A percentile compares a stretch with the other conserved stretches of the same genome.
Evolutionary conservation across 2,888 invertebrate species (phyloP).

Genomic region (Mesoligia furuncula): DNA sequence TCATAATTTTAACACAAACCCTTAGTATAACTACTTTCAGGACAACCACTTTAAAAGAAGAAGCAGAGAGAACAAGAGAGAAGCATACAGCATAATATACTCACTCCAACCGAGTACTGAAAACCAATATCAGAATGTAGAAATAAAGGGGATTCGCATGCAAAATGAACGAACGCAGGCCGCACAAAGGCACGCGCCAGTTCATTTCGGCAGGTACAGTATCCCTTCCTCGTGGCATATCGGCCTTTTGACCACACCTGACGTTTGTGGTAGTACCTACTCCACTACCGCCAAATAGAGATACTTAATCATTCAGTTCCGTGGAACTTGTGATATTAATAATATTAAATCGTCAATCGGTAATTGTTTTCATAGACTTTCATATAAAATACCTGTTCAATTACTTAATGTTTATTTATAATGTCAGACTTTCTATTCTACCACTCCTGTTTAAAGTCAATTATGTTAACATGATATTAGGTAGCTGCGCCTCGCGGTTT

Average conservation of each 20-base stretch:
- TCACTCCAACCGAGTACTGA: not conserved
- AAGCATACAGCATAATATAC: not conserved
- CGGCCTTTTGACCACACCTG: conserved; percentile 11
- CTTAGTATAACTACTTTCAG: no score
- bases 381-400: not conserved
- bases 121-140: conserved; percentile 23
- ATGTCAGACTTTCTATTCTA: no score
- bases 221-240: not conserved
- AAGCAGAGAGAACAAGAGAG: not conserved
- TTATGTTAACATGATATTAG: not conserved
- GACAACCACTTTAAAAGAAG: not conserved
- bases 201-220: conserved; percentile 20
- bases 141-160: conserved; percentile 3
- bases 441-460: not conserved
- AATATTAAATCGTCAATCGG: not conserved
- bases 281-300: no score
- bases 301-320: no score
- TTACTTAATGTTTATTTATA: not conserved
- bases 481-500: no score
- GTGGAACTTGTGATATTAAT: not conserved
- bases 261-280: conserved; percentile 5
- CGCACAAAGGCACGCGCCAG: conserved; percentile 14
- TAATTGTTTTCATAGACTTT: not conserved
- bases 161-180: conserved; percentile 17
- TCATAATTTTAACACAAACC: not conserved